A percentile compares a stretch with the other conserved stretches of the same genome.
These are phyloP conservation scores for Trichomycterus rosablanca DNA, from an alignment of 2,113 vertebrate species.

Conservation along the genomic window DNA sequence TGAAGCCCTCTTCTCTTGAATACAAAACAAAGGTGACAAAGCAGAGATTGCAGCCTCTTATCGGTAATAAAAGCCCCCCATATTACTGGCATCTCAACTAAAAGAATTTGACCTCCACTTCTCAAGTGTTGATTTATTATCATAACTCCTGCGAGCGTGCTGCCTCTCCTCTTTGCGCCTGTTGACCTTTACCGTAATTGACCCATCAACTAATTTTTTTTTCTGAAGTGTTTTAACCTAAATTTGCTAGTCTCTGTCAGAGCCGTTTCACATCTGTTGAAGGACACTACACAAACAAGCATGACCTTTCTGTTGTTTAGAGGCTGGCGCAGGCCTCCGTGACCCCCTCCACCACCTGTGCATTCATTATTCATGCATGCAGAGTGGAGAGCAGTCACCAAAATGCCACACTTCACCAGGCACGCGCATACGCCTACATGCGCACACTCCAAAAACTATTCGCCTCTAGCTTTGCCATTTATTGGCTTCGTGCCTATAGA, in stretches of 20 bases:
- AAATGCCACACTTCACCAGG: slow-evolving; percentile 73
- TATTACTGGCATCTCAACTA: slow-evolving; percentile 53
- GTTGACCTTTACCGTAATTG: slow-evolving; percentile 76
- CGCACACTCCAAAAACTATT: slow-evolving; percentile 19
- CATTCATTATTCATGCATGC: slow-evolving; percentile 74
- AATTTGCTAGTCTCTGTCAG: slow-evolving; percentile 74
- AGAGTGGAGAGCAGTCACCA: slow-evolving; percentile 66
- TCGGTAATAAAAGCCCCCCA: slow-evolving; percentile 48
- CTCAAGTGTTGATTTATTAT: slow-evolving; percentile 57
- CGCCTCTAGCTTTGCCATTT: slow-evolving; percentile 29
- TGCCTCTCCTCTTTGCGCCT: slow-evolving; percentile 40
- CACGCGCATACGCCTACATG: slow-evolving; percentile 40
- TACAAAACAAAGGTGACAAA: slow-evolving; percentile 39
- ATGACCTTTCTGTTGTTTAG: slow-evolving; percentile 69
- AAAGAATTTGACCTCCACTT: slow-evolving; percentile 57
- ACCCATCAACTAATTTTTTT: slow-evolving; percentile 74
- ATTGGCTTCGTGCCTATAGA: slow-evolving; percentile 22
- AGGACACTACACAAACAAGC: slow-evolving; percentile 72
- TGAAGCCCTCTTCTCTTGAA: slow-evolving; percentile 33
- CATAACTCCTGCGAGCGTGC: slow-evolving; percentile 45
- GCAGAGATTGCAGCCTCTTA: slow-evolving; percentile 38
- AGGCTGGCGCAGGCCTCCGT: slow-evolving; percentile 52
- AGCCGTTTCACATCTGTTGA: slow-evolving; percentile 74
- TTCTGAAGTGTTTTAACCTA: slow-evolving; percentile 58
- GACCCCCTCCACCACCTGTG: slow-evolving; percentile 68